Base-by-base conservation (phyloP, 2,888 invertebrate genomes). In the Oscheius myriophilus region DNA sequence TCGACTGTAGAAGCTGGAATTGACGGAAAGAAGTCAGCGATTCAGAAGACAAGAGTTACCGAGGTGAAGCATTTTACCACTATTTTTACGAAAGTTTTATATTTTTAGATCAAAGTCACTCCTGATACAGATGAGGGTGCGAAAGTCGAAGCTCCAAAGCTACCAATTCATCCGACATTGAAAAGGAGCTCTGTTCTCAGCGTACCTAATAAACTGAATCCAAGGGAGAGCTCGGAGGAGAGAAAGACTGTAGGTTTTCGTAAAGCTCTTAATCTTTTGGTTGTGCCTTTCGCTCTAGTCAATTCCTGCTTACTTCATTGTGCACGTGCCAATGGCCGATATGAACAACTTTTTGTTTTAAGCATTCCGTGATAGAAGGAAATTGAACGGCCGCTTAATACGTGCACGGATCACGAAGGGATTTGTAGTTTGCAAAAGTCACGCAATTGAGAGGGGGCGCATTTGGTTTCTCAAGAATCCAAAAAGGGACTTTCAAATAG, bases 201-300 rank as follows among this genome's bases (percentile, higher is more conserved):
- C 16, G 58, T 67, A 26, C 59, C 59, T 18, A 67, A n/a, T n/a
- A n/a, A 67, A 51, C 51, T 59, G 12, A 21, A 12, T 11, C 18
- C 26, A 2, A 11, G 73, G 64, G 73, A 73, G 54, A 73, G 69
- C 64, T 76, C 76, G 18, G 76, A 76, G 46, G 76, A 76, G 52
- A 64, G 71, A 6, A 76, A 72, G 51, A 73, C 71, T 63, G 75
- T 76, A 67, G 52, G 67, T 43, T 14, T 4, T 23, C n/a, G n/a
- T n/a, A n/a, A n/a, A n/a, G 2, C 16, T 26, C 26, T 33, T 25
- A 26, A 26, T 14, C 33, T 33, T 3, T 6, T 6, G 33, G 4
- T 33, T 33, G 33, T 33, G n/a, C n/a, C n/a, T n/a, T n/a, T n/a
- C n/a, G n/a, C n/a, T n/a, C n/a, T n/a, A n/a, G n/a, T n/a, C n/a